phyloP scores from a whole-genome alignment of 2,888 invertebrate species.

The Erebia epiphron region DNA sequence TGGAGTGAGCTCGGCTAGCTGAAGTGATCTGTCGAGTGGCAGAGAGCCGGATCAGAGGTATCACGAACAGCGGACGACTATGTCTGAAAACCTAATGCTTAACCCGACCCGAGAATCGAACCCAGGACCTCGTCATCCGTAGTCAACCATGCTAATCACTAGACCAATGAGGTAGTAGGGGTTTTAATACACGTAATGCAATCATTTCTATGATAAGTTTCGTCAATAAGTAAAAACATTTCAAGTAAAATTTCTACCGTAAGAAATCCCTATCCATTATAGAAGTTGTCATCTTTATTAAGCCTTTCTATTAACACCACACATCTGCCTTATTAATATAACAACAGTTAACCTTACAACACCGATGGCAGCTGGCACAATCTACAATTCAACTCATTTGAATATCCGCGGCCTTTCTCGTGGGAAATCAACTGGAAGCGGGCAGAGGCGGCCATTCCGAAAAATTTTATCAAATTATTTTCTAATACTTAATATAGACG shows the following conservation, averaged over 20 bases:
- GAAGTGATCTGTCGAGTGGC: too few relatives aligned
- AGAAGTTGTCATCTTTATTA: background rate
- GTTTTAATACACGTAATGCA: too few relatives aligned
- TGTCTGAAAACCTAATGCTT: too few relatives aligned
- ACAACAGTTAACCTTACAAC: slow-evolving; percentile 38
- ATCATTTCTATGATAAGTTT: too few relatives aligned
- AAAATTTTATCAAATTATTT: slow-evolving; percentile 46
- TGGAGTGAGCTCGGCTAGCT: too few relatives aligned
- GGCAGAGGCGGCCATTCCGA: slow-evolving; percentile 35
- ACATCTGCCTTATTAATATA: slow-evolving; percentile 30
- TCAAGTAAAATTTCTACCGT: background rate
- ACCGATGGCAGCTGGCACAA: slow-evolving; percentile 37
- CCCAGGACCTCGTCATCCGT: too few relatives aligned
- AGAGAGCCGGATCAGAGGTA: too few relatives aligned
- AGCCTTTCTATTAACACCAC: slow-evolving; percentile 11
- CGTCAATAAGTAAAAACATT: background rate
- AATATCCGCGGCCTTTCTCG: slow-evolving; percentile 48
- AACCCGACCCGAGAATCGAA: too few relatives aligned
- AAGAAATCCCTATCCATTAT: background rate
- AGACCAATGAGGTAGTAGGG: too few relatives aligned
- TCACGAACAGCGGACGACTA: too few relatives aligned
- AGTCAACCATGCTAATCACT: too few relatives aligned
- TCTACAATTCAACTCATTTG: slow-evolving; percentile 44
- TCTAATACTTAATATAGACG: slow-evolving; percentile 5
- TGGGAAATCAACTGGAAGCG: slow-evolving; percentile 44